Evolutionary conservation across 2,888 invertebrate species (phyloP).

Genomic region (Thecocarcelia acutangulata): DNA sequence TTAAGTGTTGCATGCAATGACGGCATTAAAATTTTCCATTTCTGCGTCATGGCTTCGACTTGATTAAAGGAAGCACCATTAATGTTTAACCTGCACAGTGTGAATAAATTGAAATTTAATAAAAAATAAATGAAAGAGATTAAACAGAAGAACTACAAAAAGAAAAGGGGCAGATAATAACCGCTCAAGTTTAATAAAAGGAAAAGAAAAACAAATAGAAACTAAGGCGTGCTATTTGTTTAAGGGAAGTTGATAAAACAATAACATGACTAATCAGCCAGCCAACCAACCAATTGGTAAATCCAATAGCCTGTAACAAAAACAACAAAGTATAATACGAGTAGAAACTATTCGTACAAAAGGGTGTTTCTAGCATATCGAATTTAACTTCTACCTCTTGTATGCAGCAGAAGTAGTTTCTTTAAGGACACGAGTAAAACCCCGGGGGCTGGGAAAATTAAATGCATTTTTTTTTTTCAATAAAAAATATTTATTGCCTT

Average conservation of each 20-base stretch:
- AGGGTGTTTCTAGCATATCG: constrained; percentile 52
- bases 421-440: constrained; percentile 4
- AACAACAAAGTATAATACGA: background rate
- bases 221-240: constrained; percentile 58
- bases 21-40: constrained; percentile 16
- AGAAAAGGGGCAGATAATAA: constrained; percentile 6
- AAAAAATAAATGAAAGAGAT: constrained; percentile 24
- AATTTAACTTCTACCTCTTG: constrained; percentile 7
- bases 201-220: constrained; percentile 4
- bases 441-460: constrained; percentile 1
- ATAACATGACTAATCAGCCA: constrained; percentile 46
- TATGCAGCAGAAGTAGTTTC: background rate
- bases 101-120: constrained; percentile 57
- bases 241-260: constrained; percentile 52
- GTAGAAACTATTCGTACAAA: constrained; percentile 4
- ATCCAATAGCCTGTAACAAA: background rate
- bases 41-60: background rate
- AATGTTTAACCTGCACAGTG: constrained; percentile 29
- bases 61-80: background rate
- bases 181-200: constrained; percentile 1
- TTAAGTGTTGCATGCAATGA: constrained; percentile 49
- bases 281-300: background rate
- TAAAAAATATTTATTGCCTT: constrained; percentile 41
- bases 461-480: background rate
- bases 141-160: background rate